phyloP scores from a whole-genome alignment of 2,888 invertebrate species.

The Hofmannophila pseudospretella region DNA sequence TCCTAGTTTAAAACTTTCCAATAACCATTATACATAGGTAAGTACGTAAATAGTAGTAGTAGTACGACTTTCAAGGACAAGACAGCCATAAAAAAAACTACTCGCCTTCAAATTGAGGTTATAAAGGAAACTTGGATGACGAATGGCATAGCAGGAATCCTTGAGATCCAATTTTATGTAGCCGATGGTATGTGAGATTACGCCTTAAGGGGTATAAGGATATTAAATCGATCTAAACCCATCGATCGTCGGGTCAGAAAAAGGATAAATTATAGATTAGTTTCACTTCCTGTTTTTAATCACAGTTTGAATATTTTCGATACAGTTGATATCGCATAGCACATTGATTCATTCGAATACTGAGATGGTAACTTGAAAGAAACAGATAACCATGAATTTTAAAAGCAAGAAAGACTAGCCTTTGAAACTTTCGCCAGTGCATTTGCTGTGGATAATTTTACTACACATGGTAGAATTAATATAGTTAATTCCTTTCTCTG shows the following conservation, averaged over 20 bases:
- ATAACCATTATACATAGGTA: conserved; percentile 30
- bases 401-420: too few species aligned
- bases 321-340: too few species aligned
- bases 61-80: conserved; percentile 12
- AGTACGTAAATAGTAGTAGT: too few species aligned
- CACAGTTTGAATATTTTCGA: conserved; percentile 21
- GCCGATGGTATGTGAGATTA: conserved; percentile 17
- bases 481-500: too few species aligned
- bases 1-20: conserved; percentile 25
- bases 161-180: conserved; percentile 14
- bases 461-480: too few species aligned
- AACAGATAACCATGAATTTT: too few species aligned
- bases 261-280: conserved; percentile 39
- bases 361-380: too few species aligned
- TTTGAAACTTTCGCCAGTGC: too few species aligned
- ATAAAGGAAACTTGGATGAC: conserved; percentile 43
- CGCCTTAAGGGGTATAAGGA: conserved; percentile 21
- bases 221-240: conserved; percentile 26
- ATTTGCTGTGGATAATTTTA: too few species aligned
- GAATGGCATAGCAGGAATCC: conserved; percentile 37
- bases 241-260: conserved; percentile 11
- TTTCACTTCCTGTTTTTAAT: conserved; percentile 42
- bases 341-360: too few species aligned
- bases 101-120: conserved; percentile 27
- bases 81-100: conserved; percentile 31